phyloP scores from a whole-genome alignment of 1,140 invertebrate species.

The Oedothorax gibbosus region DNA sequence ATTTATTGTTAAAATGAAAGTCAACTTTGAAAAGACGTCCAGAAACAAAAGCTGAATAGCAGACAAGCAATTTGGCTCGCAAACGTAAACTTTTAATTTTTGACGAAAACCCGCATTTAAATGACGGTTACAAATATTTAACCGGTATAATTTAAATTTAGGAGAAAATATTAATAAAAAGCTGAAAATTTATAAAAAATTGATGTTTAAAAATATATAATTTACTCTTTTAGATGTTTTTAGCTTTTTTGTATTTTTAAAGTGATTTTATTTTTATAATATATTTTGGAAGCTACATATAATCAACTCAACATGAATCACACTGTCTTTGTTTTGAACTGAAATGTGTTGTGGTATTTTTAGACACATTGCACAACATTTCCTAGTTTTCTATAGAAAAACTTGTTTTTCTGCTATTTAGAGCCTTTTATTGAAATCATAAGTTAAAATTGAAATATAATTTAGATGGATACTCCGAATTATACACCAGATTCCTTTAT shows the following conservation, averaged over 20 bases:
- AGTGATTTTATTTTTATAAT: no score
- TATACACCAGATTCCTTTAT: slow-evolving; percentile 32
- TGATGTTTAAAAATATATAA: not conserved
- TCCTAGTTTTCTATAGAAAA: no score
- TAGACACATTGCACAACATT: no score
- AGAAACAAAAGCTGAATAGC: not conserved
- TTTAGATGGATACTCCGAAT: slow-evolving; percentile 8
- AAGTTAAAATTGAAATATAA: not conserved
- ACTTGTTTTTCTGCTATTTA: no score
- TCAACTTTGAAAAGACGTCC: not conserved
- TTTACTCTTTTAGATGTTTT: no score
- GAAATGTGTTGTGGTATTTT: no score
- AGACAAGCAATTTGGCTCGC: not conserved
- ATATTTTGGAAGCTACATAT: no score
- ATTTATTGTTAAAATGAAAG: not conserved
- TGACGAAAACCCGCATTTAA: slow-evolving; percentile 24
- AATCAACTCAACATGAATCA: no score
- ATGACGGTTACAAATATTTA: not conserved
- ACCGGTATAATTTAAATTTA: not conserved
- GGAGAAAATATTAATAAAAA: not conserved
- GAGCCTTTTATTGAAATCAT: no score
- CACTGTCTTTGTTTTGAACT: no score
- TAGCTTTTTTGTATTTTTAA: no score
- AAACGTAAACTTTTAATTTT: slow-evolving; percentile 26
- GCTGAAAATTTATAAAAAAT: not conserved